Percentiles rank a stretch among this genome's conserved stretches.
These are phyloP conservation scores for Dasysyrphus tricinctus DNA, from an alignment of 2,888 invertebrate genomes.

Conservation along the genomic window DNA sequence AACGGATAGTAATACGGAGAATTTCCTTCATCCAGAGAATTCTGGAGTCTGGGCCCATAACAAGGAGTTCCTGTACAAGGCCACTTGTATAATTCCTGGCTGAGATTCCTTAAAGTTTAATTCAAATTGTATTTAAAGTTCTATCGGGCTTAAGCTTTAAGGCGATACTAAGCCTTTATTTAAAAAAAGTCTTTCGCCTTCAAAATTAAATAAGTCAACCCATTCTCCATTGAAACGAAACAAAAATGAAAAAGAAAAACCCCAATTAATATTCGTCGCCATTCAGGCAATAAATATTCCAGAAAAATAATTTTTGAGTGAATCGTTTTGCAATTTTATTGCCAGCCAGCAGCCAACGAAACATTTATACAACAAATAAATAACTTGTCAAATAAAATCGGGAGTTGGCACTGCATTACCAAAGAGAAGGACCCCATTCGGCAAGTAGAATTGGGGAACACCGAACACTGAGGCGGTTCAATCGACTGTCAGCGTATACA, in stretches of 20 bases:
- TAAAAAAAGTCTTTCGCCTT: background rate
- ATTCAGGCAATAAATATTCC: slow-evolving; percentile 59
- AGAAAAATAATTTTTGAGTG: slow-evolving; percentile 70
- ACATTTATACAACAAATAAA: slow-evolving; percentile 63
- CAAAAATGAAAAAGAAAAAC: background rate
- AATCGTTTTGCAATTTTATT: slow-evolving; percentile 74
- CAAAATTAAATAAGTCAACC: background rate
- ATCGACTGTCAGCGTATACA: slow-evolving; percentile 47
- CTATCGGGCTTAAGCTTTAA: too few relatives aligned
- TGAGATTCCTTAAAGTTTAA: too few relatives aligned
- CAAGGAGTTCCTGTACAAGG: too few relatives aligned
- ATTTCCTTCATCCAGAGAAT: too few relatives aligned
- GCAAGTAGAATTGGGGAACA: slow-evolving; percentile 11
- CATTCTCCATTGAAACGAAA: background rate
- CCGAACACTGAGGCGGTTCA: slow-evolving; percentile 25
- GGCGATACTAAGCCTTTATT: too few relatives aligned
- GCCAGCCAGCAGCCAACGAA: slow-evolving; percentile 45
- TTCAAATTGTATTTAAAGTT: too few relatives aligned
- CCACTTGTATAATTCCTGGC: too few relatives aligned
- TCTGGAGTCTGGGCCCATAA: too few relatives aligned
- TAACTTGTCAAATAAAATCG: slow-evolving; percentile 74
- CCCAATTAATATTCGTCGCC: slow-evolving; percentile 50
- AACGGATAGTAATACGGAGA: too few relatives aligned
- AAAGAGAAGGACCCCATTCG: slow-evolving; percentile 33
- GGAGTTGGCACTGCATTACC: slow-evolving; percentile 56